Conservation (phyloP, 2,113 vertebrate species). For the Sander vitreus region DNA sequence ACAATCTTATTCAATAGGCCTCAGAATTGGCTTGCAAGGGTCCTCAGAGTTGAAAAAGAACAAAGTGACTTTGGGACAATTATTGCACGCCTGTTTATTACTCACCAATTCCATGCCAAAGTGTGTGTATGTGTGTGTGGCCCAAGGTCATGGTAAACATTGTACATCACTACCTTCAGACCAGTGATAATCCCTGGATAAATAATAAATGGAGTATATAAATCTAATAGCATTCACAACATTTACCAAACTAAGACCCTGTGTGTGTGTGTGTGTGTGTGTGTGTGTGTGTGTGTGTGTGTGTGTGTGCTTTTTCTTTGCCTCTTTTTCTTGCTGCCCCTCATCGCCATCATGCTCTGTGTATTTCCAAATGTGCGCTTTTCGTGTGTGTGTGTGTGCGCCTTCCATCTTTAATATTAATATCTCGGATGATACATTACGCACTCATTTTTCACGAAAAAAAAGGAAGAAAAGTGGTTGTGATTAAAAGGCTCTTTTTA, state of each 20-base stretch:
- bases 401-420: conserved; percentile 28
- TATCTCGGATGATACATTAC: conserved; percentile 11
- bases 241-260: conserved; percentile 48
- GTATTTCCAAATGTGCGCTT: no score
- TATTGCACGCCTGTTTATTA: conserved; percentile 75
- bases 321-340: no score
- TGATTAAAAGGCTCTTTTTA: conserved; percentile 58
- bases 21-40: conserved; percentile 60
- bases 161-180: conserved; percentile 65
- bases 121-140: conserved; percentile 29
- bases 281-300: neutral
- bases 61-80: conserved; percentile 80
- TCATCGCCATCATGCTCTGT: no score
- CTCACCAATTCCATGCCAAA: conserved; percentile 51
- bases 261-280: conserved; percentile 12
- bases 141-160: conserved; percentile 79
- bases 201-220: conserved; percentile 78
- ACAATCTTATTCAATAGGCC: conserved; percentile 68
- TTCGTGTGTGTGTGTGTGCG: neutral
- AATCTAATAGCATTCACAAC: conserved; percentile 68
- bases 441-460: conserved; percentile 3
- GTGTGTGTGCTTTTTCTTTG: no score
- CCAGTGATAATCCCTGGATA: conserved; percentile 70
- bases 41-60: conserved; percentile 68
- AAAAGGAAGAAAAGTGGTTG: conserved; percentile 18